Evolutionary conservation across 2,888 invertebrate genomes (phyloP).

Genomic region (Abrostola tripartita): DNA sequence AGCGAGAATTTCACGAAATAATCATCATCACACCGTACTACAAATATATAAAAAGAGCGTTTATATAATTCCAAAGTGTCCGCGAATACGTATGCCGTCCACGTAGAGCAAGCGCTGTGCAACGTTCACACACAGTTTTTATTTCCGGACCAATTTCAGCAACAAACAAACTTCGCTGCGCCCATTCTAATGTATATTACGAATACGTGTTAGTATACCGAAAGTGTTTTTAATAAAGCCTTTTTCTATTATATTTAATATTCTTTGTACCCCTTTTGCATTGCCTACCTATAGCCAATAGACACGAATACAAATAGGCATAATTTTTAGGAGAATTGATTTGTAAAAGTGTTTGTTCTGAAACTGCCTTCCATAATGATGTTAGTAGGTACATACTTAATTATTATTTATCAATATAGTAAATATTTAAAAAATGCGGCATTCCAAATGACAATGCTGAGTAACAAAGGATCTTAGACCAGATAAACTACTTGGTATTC

Average conservation of each 20-base stretch:
- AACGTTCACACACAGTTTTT: slow-evolving; percentile 74
- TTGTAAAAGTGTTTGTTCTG: background rate
- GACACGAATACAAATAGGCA: too few species aligned
- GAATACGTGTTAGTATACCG: slow-evolving; percentile 47
- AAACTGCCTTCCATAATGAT: too few species aligned
- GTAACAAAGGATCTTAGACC: too few species aligned
- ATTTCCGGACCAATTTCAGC: slow-evolving; percentile 67
- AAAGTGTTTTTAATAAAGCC: slow-evolving; percentile 39
- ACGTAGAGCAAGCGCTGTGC: slow-evolving; percentile 70
- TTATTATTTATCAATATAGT: too few species aligned
- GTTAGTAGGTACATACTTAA: too few species aligned
- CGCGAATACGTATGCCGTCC: slow-evolving; percentile 65
- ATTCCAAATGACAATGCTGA: too few species aligned
- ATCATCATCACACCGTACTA: slow-evolving; percentile 1
- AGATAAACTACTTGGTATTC: too few species aligned
- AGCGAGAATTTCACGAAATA: background rate
- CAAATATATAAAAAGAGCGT: slow-evolving; percentile 31
- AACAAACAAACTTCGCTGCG: slow-evolving; percentile 67
- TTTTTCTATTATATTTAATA: slow-evolving; percentile 24
- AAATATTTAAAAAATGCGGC: too few species aligned
- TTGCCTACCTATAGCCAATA: background rate
- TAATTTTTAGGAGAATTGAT: background rate
- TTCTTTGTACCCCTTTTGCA: background rate
- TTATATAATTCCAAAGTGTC: slow-evolving; percentile 41
- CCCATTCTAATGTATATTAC: slow-evolving; percentile 54